Conservation (phyloP, 2,797 vertebrate genomes). For the Acanthis flammea region DNA sequence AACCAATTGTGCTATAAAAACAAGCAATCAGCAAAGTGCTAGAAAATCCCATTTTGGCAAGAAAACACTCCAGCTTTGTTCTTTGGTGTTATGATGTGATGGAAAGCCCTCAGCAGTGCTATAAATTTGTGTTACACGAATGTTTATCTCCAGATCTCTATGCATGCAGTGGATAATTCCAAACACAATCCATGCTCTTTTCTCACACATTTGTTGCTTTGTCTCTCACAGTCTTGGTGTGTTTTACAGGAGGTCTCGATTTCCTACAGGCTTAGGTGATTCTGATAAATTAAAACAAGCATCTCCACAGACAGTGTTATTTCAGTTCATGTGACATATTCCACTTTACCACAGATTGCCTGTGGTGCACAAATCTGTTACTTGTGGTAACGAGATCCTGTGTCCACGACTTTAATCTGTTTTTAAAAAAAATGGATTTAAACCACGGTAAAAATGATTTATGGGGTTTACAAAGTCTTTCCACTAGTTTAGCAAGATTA, state of each 20-base stretch:
- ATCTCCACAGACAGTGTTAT: neutral
- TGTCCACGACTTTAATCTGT: slow-evolving; percentile 23
- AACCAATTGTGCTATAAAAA: neutral
- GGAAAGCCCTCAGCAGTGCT: neutral
- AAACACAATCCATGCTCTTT: neutral
- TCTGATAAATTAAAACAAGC: slow-evolving; percentile 31
- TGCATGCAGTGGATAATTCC: neutral
- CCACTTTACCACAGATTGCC: neutral
- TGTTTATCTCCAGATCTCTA: neutral
- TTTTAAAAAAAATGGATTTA: neutral
- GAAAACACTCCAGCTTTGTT: slow-evolving; percentile 34
- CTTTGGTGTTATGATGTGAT: neutral
- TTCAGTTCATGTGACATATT: slow-evolving; percentile 40
- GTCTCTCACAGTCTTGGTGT: neutral
- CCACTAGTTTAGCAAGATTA: slow-evolving; percentile 27
- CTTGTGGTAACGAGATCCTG: neutral
- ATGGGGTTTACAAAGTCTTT: slow-evolving; percentile 23
- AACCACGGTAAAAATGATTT: neutral
- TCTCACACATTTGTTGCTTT: neutral
- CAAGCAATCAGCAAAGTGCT: neutral
- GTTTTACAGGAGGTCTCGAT: neutral
- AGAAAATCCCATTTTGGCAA: slow-evolving; percentile 19
- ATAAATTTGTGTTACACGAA: neutral
- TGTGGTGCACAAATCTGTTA: slow-evolving; percentile 41
- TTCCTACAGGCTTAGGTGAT: neutral